These are phyloP conservation scores for Sialis fuliginosa DNA, from an alignment of 2,888 invertebrate species.

Conservation along the genomic window DNA sequence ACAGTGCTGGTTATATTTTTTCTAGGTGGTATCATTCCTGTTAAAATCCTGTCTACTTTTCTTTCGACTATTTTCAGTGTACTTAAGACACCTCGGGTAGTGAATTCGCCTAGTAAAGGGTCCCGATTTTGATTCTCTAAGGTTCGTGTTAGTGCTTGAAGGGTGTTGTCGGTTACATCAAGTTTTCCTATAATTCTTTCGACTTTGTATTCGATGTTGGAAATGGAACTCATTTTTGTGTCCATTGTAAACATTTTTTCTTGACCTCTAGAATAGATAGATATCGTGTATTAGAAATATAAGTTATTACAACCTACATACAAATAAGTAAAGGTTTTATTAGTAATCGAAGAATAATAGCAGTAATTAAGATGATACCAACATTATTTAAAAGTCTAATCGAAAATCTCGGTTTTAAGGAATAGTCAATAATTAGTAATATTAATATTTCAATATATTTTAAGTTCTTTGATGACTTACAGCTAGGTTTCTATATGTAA, in stretches of 20 bases:
- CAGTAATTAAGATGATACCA: too few relatives aligned
- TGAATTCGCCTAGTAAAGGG: conserved; percentile 22
- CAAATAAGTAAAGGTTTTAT: too few relatives aligned
- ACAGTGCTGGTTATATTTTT: neutral
- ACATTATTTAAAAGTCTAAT: too few relatives aligned
- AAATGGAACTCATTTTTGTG: conserved; percentile 19
- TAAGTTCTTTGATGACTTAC: too few relatives aligned
- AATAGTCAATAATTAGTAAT: too few relatives aligned
- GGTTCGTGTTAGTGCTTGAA: conserved; percentile 13
- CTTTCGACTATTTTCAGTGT: conserved; percentile 22
- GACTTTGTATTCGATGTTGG: conserved; percentile 23
- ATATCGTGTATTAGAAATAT: neutral
- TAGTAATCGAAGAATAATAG: too few relatives aligned
- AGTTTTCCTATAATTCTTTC: conserved; percentile 23
- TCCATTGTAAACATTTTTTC: conserved; percentile 22
- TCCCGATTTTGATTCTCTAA: conserved; percentile 14
- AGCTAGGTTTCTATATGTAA: too few relatives aligned
- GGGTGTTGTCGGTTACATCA: conserved; percentile 18
- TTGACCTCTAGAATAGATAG: conserved; percentile 18
- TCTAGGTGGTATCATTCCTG: neutral
- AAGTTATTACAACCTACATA: too few relatives aligned
- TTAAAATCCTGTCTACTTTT: conserved; percentile 19
- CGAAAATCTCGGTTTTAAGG: too few relatives aligned
- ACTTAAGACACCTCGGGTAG: conserved; percentile 23
- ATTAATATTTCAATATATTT: too few relatives aligned